Evolutionary conservation across 23 tunicate genomes (phyloP), one percentile per base, ranked within the genome.

Genomic region (Aplidium turbinatum): DNA sequence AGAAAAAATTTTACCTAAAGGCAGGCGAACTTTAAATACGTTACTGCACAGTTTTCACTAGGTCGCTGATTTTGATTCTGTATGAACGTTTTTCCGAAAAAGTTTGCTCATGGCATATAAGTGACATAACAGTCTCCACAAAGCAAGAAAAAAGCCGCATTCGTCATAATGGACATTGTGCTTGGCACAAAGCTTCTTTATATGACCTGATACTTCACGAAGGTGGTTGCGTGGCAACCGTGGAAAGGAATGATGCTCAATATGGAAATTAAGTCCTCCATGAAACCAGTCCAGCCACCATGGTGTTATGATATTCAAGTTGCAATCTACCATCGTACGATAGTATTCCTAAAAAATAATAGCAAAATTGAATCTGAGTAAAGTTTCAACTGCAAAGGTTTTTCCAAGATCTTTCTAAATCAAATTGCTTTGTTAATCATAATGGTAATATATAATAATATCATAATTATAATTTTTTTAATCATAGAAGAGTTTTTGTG

Each of bases 251-350:
- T 90, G 97, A 38, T 90, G 97, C 63, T 90, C 97, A 35, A 77
- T 82, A 45, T 90, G 97, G 35, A 82, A 90, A 51, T 90, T 90
- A 24, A 90, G 76, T 6, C 97, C 97, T 20, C 97, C 97, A 55
- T 90, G 97, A 40, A 90, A 90, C 97, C 97, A 90, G 29, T 90
- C 97, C 81, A 83, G 40, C 97, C 97, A 90, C 42, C 67, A 34
- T 30, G 89, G 89, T 38, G 85, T 83, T 9, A 46, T 60, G 63
- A 90, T 83, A 77, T 90, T 90, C 35, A 90, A 55, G 47, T 90
- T 90, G 72, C 72, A 69, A 24, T 90, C 97, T 11, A 90, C 58
- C 97, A 90, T 90, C 2, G 78, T 68, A 16, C 80, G 74, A 67
- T 77, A 90, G 68, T 77, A 72, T 55, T 78, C 86, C 97, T 90